Base-by-base conservation (phyloP, 2,113 vertebrate species). In the Cebidichthys violaceus region DNA sequence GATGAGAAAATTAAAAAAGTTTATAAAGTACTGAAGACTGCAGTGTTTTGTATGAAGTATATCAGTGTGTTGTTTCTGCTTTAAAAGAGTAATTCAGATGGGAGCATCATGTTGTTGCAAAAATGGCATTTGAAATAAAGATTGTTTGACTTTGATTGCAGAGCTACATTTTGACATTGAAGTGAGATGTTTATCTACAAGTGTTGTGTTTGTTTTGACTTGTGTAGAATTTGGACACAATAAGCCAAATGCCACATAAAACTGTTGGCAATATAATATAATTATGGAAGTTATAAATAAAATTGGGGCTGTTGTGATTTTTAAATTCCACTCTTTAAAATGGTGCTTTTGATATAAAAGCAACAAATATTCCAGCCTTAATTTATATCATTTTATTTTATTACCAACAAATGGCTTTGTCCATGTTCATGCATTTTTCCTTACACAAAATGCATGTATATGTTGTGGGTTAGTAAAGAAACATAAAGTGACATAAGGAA, bases 131-230 rank as follows among this genome's bases (percentile, higher is more conserved):
- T 57, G 54, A 27, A 57, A 57, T 20, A 50, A 55, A 55, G n/a
- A 55, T 24, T 55, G 52, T 55, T 55, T 24, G 11, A 18, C 47
- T 57, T 27, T 57, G 54, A 57, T 57, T 24, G 54, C 24, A 27
- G 24, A 57, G 54, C 22, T 57, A 27, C 54, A 24, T 52, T 52
- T 20, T 20, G 18, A 50, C 1, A 47, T 50, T 50, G 17, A 50
- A 50, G 47, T 50, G 50, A 52, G 50, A 52, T 52, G 7, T 52
- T 52, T 22, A 52, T 52, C 50, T 52, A 5, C 50, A 52, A 52
- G 50, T 52, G 50, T 52, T 52, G 50, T 52, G 50, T 52, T 52
- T 52, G 50, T 52, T 52, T 52, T 52, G 50, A 52, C 50, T 52
- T 52, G 6, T 52, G 47, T 52, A 52, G 8, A 52, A 52, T 52